Evolutionary conservation across 2,113 vertebrate genomes (phyloP).

Genomic region (Tetrax tetrax): DNA sequence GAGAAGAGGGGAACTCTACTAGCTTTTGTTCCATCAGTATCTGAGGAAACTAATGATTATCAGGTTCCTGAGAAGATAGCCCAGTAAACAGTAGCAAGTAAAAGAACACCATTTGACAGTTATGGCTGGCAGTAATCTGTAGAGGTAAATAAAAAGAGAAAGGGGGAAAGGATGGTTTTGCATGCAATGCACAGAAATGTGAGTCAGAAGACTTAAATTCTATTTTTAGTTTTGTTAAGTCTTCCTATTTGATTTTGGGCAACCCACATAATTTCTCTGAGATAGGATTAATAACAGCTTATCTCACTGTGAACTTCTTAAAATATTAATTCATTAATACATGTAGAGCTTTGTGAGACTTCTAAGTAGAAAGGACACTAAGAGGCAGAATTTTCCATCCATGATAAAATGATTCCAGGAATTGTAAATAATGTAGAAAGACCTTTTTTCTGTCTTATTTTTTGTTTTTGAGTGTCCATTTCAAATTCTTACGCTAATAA

Average conservation of each 20-base stretch:
- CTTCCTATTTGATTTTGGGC: conserved; percentile 40
- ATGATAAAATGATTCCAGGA: not conserved
- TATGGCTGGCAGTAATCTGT: conserved; percentile 17
- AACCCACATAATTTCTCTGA: conserved; percentile 55
- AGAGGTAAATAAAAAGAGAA: conserved; percentile 24
- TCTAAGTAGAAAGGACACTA: not conserved
- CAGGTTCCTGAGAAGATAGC: conserved; percentile 22
- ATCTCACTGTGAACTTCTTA: conserved; percentile 43
- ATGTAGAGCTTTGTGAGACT: conserved; percentile 22
- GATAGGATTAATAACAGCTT: conserved; percentile 47
- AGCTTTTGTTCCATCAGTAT: not conserved
- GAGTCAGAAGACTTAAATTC: conserved; percentile 43
- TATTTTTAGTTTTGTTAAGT: conserved; percentile 55
- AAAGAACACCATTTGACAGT: not conserved
- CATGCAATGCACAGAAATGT: conserved; percentile 11
- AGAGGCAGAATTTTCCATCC: conserved; percentile 18
- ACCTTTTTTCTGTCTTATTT: not conserved
- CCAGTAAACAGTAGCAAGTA: conserved; percentile 10
- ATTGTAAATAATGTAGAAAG: conserved; percentile 23
- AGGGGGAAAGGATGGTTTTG: not conserved
- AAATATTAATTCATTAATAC: conserved; percentile 59
- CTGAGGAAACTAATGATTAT: conserved; percentile 8
- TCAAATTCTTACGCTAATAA: not conserved
- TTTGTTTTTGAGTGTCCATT: not conserved
- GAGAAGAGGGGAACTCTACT: not conserved